Percentiles rank a stretch among this genome's conserved stretches.
These are phyloP conservation scores for Platerodrilus igneus DNA, from an alignment of 2,888 invertebrate genomes.

Conservation along the genomic window DNA sequence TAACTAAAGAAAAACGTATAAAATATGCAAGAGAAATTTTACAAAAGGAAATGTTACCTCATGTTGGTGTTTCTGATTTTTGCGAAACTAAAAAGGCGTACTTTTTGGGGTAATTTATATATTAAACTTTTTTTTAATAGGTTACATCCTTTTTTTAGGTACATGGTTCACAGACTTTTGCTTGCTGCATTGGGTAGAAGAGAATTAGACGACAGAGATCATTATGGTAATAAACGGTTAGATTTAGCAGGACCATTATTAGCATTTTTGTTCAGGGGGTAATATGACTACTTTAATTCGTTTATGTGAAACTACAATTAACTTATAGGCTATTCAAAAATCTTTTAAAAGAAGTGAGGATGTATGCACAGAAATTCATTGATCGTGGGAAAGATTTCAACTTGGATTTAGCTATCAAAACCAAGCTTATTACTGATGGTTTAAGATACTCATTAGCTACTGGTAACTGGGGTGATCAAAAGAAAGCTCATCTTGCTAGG, in stretches of 20 bases:
- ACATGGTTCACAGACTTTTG: slow-evolving; percentile 97
- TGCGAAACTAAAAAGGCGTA: slow-evolving; percentile 99
- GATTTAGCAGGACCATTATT: slow-evolving; percentile 96
- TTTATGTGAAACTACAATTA: too few species aligned
- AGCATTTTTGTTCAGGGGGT: slow-evolving; percentile 94
- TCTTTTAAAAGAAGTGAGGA: slow-evolving; percentile 92
- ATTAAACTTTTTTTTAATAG: slow-evolving; percentile 5
- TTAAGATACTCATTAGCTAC: slow-evolving; percentile 97
- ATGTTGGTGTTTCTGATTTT: slow-evolving; percentile 98
- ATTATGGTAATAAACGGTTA: slow-evolving; percentile 97
- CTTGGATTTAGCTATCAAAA: slow-evolving; percentile 92
- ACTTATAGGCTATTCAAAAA: slow-evolving; percentile 81
- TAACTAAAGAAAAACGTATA: slow-evolving; percentile 97
- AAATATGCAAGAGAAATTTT: slow-evolving; percentile 99
- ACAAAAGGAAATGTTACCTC: slow-evolving; percentile 99
- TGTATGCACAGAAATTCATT: slow-evolving; percentile 99
- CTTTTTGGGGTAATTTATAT: slow-evolving; percentile 67
- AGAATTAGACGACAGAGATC: slow-evolving; percentile 99
- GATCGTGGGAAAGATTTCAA: slow-evolving; percentile 99
- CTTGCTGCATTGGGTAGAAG: slow-evolving; percentile 92
- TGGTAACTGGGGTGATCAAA: slow-evolving; percentile 99
- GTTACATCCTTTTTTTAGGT: slow-evolving; percentile 48
- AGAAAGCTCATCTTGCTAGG: slow-evolving; percentile 98
- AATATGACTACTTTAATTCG: slow-evolving; percentile 28
- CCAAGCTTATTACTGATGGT: slow-evolving; percentile 97